Evolutionary conservation across 2,888 invertebrate genomes (phyloP).

Genomic region (Pristionchus japonicus): DNA sequence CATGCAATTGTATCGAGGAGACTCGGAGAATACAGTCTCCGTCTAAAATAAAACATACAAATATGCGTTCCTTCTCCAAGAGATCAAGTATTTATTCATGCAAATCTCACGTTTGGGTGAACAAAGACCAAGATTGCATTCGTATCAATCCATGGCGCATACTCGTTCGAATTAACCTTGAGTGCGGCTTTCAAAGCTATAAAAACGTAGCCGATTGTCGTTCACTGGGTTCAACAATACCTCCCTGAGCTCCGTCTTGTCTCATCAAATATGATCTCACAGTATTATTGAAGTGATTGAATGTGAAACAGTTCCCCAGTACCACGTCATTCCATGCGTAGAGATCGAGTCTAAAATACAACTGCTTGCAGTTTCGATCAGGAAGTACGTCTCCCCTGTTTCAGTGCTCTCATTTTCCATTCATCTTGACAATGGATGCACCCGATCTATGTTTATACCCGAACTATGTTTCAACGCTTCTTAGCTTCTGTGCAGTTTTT

Average conservation of each 20-base stretch:
- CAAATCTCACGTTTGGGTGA: not conserved
- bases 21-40: conserved; percentile 52
- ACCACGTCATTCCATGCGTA: conserved; percentile 50
- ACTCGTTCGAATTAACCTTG: conserved; percentile 52
- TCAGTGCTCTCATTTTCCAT: not conserved
- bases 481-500: too few species aligned
- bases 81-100: not conserved
- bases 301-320: conserved; percentile 60
- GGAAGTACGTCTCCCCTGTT: not conserved
- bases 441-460: too few species aligned
- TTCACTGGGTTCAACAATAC: not conserved
- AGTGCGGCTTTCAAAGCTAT: conserved; percentile 51
- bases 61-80: too few species aligned
- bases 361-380: not conserved
- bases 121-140: conserved; percentile 52
- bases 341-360: conserved; percentile 45
- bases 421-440: too few species aligned
- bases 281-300: conserved; percentile 51
- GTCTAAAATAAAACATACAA: not conserved
- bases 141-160: conserved; percentile 53
- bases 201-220: not conserved
- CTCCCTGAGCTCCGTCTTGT: conserved; percentile 47
- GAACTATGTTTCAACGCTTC: too few species aligned
- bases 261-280: not conserved
- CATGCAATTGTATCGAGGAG: conserved; percentile 49